Base-by-base conservation (phyloP, 2,888 invertebrate species). In the Agelastica alni region DNA sequence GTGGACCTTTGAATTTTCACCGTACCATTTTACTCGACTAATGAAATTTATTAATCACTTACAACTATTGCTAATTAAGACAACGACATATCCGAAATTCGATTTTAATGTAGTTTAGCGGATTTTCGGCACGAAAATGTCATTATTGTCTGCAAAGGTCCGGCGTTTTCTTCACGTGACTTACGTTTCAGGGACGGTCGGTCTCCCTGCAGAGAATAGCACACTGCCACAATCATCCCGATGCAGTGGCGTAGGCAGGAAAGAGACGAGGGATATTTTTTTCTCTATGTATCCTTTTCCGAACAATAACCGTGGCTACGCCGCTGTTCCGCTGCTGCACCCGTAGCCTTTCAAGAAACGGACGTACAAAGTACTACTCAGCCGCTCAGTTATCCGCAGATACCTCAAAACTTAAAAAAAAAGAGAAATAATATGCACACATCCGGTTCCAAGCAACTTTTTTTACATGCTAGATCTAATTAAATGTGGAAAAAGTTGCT, bases 301-400 rank as follows among this genome's bases (percentile, higher is more conserved):
- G 17, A 34, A 37, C 9, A n/a, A 2, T 6, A 20, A 39, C 20
- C 37, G 2, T 12, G 7, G 12, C 20, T 12, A 20, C 37, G 37
- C 20, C 20, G 17, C 37, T 37, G 37, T 36, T 17, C 37, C 10
- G 18, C 37, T 37, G 65, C 60, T 65, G 63, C 64, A 64, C 64
- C 62, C 60, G 64, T 66, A 72, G 71, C 71, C 72, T 71, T 71
- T 66, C 69, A 68, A 69, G 72, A 69, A 72, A 72, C 71, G 70
- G 70, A 70, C 69, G 72, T 72, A 72, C 72, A 72, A 72, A 71
- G 66, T 63, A 69, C 67, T 64, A 66, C 66, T 66, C 67, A 67
- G 68, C 69, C 67, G 65, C 69, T 68, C 69, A 69, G 63, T 63
- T 65, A 67, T 68, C 68, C 69, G 64, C 67, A 65, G 69, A 65